These are phyloP conservation scores for Orchesella cincta DNA, from an alignment of 1,140 invertebrate genomes.

Conservation along the genomic window DNA sequence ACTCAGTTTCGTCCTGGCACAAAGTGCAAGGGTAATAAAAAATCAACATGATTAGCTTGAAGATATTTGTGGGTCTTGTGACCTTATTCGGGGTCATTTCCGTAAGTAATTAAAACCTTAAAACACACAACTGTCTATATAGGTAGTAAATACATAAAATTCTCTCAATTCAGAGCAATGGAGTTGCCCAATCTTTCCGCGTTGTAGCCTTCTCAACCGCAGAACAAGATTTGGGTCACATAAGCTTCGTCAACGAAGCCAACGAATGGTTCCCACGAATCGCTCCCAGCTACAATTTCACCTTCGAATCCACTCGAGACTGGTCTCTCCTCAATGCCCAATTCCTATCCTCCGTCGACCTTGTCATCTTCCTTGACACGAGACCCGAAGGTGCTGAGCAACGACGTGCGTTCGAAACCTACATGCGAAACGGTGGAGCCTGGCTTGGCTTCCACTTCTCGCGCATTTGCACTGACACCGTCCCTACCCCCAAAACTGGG, in stretches of 20 bases:
- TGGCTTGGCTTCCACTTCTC: conserved; percentile 29
- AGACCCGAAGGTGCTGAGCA: conserved; percentile 34
- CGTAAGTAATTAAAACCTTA: too few relatives aligned
- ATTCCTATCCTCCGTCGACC: conserved; percentile 15
- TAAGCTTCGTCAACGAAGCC: conserved; percentile 38
- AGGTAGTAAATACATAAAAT: too few relatives aligned
- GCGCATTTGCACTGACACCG: conserved; percentile 34
- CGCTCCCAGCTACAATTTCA: conserved; percentile 29
- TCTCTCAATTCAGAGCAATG: background rate
- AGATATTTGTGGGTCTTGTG: too few relatives aligned
- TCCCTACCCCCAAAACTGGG: conserved; percentile 32
- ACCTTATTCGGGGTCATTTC: too few relatives aligned
- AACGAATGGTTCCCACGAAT: conserved; percentile 29
- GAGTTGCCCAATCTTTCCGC: conserved; percentile 17
- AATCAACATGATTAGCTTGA: too few relatives aligned
- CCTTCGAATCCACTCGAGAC: conserved; percentile 30
- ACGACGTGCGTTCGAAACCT: conserved; percentile 37
- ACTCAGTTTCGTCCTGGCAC: too few relatives aligned
- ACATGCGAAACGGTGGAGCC: conserved; percentile 33
- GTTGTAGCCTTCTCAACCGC: conserved; percentile 37
- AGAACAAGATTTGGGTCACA: conserved; percentile 25
- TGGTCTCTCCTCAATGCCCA: conserved; percentile 39
- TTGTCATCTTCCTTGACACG: conserved; percentile 43
- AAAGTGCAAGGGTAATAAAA: too few relatives aligned
- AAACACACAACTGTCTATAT: too few relatives aligned